Evolutionary conservation across 2,888 invertebrate species (phyloP).

Genomic region (Drymonia ruficornis): DNA sequence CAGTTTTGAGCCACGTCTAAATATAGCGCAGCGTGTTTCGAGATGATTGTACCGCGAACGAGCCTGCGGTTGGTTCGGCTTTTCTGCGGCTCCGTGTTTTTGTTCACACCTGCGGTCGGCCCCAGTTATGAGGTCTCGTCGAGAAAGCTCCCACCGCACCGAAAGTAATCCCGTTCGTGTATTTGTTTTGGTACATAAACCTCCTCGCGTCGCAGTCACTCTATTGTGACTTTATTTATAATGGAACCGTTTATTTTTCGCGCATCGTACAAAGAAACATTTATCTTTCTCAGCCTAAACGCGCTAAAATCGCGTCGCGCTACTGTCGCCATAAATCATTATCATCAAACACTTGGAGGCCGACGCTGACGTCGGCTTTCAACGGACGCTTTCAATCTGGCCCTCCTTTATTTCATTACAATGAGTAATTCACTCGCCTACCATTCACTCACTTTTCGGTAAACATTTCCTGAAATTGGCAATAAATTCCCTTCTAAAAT

Average conservation of each 20-base stretch:
- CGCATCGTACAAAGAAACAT: constrained; percentile 63
- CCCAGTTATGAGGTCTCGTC: constrained; percentile 54
- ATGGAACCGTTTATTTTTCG: constrained; percentile 60
- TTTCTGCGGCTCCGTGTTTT: constrained; percentile 68
- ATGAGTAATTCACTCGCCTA: constrained; percentile 81
- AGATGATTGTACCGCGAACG: constrained; percentile 68
- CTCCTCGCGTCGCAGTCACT: constrained; percentile 15
- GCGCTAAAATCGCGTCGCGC: constrained; percentile 74
- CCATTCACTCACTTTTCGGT: constrained; percentile 79
- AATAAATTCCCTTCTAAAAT: constrained; percentile 80
- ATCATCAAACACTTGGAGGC: constrained; percentile 73
- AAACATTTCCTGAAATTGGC: constrained; percentile 81
- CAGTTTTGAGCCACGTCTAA: constrained; percentile 63
- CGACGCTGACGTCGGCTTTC: constrained; percentile 67
- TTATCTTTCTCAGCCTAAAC: constrained; percentile 77
- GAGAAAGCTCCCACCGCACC: constrained; percentile 35
- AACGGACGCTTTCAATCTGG: constrained; percentile 81
- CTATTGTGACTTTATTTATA: constrained; percentile 42
- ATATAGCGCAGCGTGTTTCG: constrained; percentile 67
- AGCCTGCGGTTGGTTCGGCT: constrained; percentile 62
- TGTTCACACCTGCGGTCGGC: constrained; percentile 69
- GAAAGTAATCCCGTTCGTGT: constrained; percentile 33
- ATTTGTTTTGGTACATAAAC: constrained; percentile 33
- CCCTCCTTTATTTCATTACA: constrained; percentile 81
- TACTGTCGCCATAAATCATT: constrained; percentile 81